A percentile compares a stretch with the other conserved stretches of the same genome.
Evolutionary conservation across 2,113 vertebrate genomes (phyloP).

Genomic region (Lasiurus cinereus): DNA sequence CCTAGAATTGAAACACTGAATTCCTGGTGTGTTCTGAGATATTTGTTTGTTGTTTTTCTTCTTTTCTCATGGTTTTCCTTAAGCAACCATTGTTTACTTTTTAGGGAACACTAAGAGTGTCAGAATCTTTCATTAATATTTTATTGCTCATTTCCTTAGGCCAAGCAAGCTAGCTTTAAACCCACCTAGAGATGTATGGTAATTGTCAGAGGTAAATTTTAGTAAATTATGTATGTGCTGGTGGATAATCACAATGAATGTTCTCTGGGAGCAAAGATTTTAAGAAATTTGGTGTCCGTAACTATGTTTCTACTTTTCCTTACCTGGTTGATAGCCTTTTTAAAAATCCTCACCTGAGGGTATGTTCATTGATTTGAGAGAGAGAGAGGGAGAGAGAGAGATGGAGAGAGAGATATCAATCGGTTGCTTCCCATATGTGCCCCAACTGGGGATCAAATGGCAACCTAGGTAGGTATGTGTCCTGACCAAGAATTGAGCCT

Average conservation of each 20-base stretch:
- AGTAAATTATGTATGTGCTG: conserved; percentile 3
- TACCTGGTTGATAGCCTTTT: not conserved
- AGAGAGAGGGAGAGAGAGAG: not conserved
- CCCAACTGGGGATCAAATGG: not conserved
- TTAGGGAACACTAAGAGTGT: not conserved
- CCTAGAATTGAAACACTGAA: not conserved
- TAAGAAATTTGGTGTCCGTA: conserved; percentile 8
- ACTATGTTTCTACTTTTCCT: not conserved
- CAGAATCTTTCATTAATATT: conserved; percentile 50
- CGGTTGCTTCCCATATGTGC: not conserved
- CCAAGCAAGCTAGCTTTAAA: conserved; percentile 50
- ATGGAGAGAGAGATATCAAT: not conserved
- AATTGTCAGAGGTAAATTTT: conserved; percentile 60
- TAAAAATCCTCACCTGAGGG: not conserved
- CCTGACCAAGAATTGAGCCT: not conserved
- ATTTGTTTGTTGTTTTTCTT: conserved; percentile 39
- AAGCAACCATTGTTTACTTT: not conserved
- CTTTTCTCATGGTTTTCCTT: not conserved
- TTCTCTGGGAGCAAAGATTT: not conserved
- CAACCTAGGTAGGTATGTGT: not conserved
- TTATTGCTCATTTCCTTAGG: conserved; percentile 1
- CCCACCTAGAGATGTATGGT: not conserved
- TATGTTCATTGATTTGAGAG: not conserved
- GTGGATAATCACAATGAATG: conserved; percentile 38
- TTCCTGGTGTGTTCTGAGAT: conserved; percentile 18